Percentiles rank a stretch among this genome's conserved stretches.
These are phyloP conservation scores for Galemys pyrenaicus DNA, from an alignment of 2,113 vertebrate species.

Conservation along the genomic window DNA sequence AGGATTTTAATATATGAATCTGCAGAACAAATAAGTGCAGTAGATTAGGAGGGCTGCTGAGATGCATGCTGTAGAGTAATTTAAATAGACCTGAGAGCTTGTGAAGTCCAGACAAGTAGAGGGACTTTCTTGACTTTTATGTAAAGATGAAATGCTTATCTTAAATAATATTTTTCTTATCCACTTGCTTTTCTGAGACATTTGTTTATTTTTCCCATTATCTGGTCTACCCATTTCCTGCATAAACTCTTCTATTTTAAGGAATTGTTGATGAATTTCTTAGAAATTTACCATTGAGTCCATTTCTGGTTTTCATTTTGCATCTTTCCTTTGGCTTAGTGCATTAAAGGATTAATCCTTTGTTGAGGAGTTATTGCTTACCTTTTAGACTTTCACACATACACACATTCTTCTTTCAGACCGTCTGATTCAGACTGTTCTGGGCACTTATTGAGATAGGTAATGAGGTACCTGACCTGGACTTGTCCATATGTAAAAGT, in stretches of 20 bases:
- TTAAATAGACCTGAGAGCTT: neutral
- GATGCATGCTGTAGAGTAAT: neutral
- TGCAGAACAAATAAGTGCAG: neutral
- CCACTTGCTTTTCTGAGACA: neutral
- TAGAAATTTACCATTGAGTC: neutral
- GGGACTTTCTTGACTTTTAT: too few species aligned
- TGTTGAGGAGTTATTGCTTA: neutral
- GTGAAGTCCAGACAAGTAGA: too few species aligned
- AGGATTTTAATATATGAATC: neutral
- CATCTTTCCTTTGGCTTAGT: neutral
- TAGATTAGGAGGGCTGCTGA: neutral
- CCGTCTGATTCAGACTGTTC: neutral
- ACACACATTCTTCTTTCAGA: neutral
- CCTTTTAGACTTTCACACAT: neutral
- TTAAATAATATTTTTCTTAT: neutral
- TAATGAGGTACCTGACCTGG: neutral
- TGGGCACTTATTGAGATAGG: neutral
- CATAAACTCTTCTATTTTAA: neutral
- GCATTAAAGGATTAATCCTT: neutral
- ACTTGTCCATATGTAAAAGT: neutral
- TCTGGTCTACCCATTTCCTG: neutral
- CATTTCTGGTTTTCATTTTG: neutral
- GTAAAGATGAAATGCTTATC: neutral
- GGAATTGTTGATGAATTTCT: neutral
- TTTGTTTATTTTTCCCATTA: neutral